Evolutionary conservation across 2,797 vertebrate genomes (phyloP).

Genomic region (Alouatta caraya): DNA sequence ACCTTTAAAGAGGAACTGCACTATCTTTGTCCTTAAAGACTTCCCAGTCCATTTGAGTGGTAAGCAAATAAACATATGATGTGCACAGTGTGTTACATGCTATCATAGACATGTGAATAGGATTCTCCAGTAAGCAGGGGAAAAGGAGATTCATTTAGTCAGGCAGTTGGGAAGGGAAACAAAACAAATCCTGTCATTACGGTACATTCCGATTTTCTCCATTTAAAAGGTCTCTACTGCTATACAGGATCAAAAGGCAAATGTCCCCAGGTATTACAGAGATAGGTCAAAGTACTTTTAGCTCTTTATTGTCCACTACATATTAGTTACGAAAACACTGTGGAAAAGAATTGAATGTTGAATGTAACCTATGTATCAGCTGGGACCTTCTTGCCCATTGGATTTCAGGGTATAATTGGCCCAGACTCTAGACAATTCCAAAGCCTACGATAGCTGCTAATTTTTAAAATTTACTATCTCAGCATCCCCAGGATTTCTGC

Average conservation of each 20-base stretch:
- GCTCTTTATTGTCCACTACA: not conserved
- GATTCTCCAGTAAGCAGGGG: not conserved
- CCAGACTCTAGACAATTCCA: not conserved
- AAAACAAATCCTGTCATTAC: not conserved
- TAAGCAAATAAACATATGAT: not conserved
- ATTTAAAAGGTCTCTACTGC: not conserved
- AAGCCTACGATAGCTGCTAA: not conserved
- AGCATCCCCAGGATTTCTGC: not conserved
- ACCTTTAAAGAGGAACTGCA: not conserved
- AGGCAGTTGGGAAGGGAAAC: not conserved
- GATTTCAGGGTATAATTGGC: constrained; percentile 33
- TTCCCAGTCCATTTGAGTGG: not conserved
- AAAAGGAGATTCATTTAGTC: not conserved
- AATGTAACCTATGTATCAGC: not conserved
- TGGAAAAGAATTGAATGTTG: not conserved
- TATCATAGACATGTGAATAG: not conserved
- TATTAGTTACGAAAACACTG: not conserved
- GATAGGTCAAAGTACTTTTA: not conserved
- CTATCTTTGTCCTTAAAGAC: not conserved
- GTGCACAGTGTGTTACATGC: not conserved
- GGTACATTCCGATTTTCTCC: not conserved
- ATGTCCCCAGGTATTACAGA: not conserved
- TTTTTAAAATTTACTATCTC: constrained; percentile 13
- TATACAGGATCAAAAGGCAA: not conserved
- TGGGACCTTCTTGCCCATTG: not conserved